phyloP scores from a whole-genome alignment of 2,113 vertebrate species.

The Rhinoptilus africanus region DNA sequence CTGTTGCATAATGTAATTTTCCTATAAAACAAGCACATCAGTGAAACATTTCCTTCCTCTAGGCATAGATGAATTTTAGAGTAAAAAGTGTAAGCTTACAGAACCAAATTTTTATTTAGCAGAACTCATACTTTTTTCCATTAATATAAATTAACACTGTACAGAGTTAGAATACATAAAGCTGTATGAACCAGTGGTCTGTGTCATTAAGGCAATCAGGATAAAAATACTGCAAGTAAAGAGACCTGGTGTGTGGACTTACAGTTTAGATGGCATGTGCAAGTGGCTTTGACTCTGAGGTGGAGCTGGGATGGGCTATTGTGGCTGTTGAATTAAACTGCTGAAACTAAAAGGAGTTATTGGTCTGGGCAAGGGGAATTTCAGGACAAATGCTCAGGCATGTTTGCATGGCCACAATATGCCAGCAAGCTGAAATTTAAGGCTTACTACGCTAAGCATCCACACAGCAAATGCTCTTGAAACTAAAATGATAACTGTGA shows the following conservation, averaged over 20 bases:
- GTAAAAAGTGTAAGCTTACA: background rate
- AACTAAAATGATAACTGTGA: constrained; percentile 6
- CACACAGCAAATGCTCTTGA: constrained; percentile 13
- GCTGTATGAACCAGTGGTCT: background rate
- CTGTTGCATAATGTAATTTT: background rate
- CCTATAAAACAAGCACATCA: background rate
- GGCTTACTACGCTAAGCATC: background rate
- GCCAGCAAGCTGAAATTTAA: background rate
- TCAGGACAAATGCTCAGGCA: background rate
- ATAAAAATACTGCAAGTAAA: background rate
- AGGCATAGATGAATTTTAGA: background rate
- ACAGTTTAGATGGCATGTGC: background rate
- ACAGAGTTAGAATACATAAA: background rate
- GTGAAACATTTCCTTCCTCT: background rate
- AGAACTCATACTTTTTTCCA: background rate
- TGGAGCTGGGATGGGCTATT: background rate
- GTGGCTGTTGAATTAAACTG: background rate
- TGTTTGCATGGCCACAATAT: background rate
- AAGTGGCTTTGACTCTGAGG: background rate
- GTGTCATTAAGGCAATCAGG: background rate
- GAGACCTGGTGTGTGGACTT: background rate
- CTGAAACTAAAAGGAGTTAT: background rate
- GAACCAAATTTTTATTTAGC: background rate
- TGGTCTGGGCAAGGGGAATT: background rate
- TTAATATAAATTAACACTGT: constrained; percentile 25